These are phyloP conservation scores for Dolichomitus sp. DNA, from an alignment of 2,888 invertebrate genomes.

Conservation along the genomic window DNA sequence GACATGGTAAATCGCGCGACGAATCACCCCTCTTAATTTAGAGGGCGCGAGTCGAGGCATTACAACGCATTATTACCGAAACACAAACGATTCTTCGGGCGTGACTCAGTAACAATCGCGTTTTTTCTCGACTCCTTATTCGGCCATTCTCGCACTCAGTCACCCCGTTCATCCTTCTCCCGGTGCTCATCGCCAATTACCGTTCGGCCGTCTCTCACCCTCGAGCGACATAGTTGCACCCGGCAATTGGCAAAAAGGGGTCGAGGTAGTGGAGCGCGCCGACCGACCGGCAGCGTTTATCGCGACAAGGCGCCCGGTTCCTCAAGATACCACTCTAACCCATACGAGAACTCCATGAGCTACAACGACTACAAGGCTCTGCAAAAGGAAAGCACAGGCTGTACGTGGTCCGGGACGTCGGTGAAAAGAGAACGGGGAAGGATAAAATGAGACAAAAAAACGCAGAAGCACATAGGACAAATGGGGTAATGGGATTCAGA, in stretches of 20 bases:
- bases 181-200: slow-evolving; percentile 75
- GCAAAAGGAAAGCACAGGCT: slow-evolving; percentile 53
- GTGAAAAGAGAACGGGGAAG: slow-evolving; percentile 7
- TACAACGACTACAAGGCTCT: slow-evolving; percentile 52
- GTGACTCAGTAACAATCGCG: slow-evolving; percentile 70
- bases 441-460: background rate
- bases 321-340: slow-evolving; percentile 13
- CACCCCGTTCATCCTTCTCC: slow-evolving; percentile 35
- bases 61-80: slow-evolving; percentile 63
- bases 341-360: slow-evolving; percentile 27
- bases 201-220: slow-evolving; percentile 68
- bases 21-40: slow-evolving; percentile 63
- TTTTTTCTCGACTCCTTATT: slow-evolving; percentile 15
- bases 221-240: slow-evolving; percentile 67
- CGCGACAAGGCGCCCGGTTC: slow-evolving; percentile 61
- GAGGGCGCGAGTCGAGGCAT: slow-evolving; percentile 66
- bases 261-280: slow-evolving; percentile 42
- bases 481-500: background rate
- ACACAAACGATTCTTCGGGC: slow-evolving; percentile 67
- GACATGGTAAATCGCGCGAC: slow-evolving; percentile 49
- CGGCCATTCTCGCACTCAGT: slow-evolving; percentile 43
- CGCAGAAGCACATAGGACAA: slow-evolving; percentile 43
- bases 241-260: slow-evolving; percentile 66
- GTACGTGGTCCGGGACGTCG: slow-evolving; percentile 45
- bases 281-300: slow-evolving; percentile 64